These are phyloP conservation scores for Tricholauxania praeusta DNA, from an alignment of 2,888 invertebrate genomes.

Conservation along the genomic window DNA sequence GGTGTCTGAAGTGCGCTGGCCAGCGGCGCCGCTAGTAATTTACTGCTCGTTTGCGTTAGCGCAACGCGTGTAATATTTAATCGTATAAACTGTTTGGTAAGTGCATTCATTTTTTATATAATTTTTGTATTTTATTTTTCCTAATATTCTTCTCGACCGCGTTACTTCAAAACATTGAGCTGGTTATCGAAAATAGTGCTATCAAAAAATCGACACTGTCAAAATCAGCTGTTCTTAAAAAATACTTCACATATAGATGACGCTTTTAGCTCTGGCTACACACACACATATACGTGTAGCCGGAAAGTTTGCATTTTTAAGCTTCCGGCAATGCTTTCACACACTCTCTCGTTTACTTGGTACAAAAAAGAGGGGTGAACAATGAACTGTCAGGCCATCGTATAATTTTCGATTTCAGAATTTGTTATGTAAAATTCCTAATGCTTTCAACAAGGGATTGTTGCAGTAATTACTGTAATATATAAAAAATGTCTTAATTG, in stretches of 20 bases:
- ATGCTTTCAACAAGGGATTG: no score
- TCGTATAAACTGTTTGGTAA: slow-evolving; percentile 39
- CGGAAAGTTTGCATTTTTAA: no score
- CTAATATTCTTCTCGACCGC: neutral
- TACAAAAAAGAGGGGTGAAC: no score
- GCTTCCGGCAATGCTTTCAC: no score
- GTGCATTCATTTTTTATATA: slow-evolving; percentile 42
- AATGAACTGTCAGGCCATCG: no score
- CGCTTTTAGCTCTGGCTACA: neutral
- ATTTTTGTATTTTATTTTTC: neutral
- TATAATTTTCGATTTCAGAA: no score
- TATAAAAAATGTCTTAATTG: no score
- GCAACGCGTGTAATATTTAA: slow-evolving; percentile 30
- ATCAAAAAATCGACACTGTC: neutral
- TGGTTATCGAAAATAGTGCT: no score
- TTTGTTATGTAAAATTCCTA: no score
- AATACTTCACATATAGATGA: slow-evolving; percentile 14
- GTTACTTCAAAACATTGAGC: neutral
- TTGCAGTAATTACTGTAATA: no score
- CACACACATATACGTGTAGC: no score
- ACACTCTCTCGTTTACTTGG: no score
- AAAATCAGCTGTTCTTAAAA: slow-evolving; percentile 21
- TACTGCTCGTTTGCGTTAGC: neutral
- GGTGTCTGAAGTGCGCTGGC: slow-evolving; percentile 57
- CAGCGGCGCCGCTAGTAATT: neutral